phyloP scores from a whole-genome alignment of 2,888 invertebrate species.

The Tenthredo livida region DNA sequence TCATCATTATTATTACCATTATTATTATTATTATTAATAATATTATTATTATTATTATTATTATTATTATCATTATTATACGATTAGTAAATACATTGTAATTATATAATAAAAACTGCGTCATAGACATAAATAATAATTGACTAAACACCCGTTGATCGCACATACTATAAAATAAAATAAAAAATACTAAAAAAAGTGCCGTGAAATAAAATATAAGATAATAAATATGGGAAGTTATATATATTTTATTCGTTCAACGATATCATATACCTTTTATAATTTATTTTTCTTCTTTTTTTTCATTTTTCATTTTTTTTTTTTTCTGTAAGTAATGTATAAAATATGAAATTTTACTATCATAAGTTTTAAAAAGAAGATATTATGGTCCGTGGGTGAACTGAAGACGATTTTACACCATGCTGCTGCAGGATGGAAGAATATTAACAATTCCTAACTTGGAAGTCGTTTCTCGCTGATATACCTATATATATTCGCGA shows the following conservation, averaged over 20 bases:
- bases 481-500: no score
- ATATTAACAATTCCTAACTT: not conserved
- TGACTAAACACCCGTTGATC: slow-evolving; percentile 15
- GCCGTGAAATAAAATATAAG: not conserved
- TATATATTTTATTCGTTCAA: not conserved
- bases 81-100: slow-evolving; percentile 75
- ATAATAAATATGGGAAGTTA: not conserved
- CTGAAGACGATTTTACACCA: not conserved
- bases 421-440: not conserved
- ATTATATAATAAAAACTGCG: slow-evolving; percentile 77
- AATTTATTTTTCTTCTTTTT: not conserved
- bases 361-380: not conserved
- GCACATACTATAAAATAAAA: not conserved
- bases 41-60: slow-evolving; percentile 64
- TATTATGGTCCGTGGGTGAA: not conserved
- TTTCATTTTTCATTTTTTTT: not conserved
- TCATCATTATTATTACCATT: slow-evolving; percentile 65
- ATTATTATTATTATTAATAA: slow-evolving; percentile 67
- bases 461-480: not conserved
- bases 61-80: slow-evolving; percentile 69
- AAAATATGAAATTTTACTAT: not conserved
- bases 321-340: not conserved
- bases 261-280: not conserved
- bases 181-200: not conserved
- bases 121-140: slow-evolving; percentile 65